Percentiles rank a stretch among this genome's conserved stretches.
Conservation (phyloP, 2,888 invertebrate genomes). For the Lapara coniferarum region DNA sequence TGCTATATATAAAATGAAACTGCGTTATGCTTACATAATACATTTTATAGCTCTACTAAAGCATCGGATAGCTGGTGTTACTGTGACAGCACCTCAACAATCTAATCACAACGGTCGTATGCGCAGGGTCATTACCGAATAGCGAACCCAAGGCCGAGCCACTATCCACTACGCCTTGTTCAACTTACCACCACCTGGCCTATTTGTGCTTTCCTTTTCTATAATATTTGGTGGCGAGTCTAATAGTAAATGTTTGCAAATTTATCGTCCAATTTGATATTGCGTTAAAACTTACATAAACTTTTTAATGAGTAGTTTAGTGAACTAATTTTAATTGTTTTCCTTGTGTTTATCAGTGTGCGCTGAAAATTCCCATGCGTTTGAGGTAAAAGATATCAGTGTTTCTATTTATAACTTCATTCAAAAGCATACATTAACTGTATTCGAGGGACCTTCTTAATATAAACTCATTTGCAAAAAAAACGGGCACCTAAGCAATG, state of each 20-base stretch:
- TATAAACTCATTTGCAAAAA: too few relatives aligned
- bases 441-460: too few relatives aligned
- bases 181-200: slow-evolving; percentile 46
- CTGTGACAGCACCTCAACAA: slow-evolving; percentile 38
- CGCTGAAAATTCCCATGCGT: slow-evolving; percentile 5
- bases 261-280: neutral
- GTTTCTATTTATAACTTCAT: neutral
- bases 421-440: too few relatives aligned
- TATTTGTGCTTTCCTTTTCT: slow-evolving; percentile 16
- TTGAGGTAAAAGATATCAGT: slow-evolving; percentile 1
- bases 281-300: neutral
- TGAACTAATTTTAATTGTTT: slow-evolving; percentile 6
- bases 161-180: slow-evolving; percentile 49
- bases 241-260: slow-evolving; percentile 2
- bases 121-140: slow-evolving; percentile 71
- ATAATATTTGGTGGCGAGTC: neutral
- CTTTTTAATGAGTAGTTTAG: neutral
- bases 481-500: too few relatives aligned
- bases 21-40: too few relatives aligned
- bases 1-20: neutral
- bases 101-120: slow-evolving; percentile 56
- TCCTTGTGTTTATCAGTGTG: slow-evolving; percentile 10
- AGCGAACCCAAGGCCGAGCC: slow-evolving; percentile 64
- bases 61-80: slow-evolving; percentile 30
- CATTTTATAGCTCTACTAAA: neutral